phyloP scores from a whole-genome alignment of 2,888 invertebrate genomes.

The Pandemis cinnamomeana region DNA sequence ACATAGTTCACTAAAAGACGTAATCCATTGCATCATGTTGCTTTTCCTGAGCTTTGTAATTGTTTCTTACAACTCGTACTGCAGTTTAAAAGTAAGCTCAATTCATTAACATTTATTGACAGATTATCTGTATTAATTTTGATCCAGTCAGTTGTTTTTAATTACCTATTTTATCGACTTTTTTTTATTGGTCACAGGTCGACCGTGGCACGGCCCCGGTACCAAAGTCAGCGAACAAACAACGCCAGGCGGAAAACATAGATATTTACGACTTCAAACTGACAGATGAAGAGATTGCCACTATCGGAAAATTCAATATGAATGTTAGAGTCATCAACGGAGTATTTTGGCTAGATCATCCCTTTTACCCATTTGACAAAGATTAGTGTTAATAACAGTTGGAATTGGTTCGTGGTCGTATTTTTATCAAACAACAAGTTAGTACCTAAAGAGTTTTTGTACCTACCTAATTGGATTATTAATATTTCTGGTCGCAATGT shows the following conservation, averaged over 20 bases:
- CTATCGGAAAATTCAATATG: constrained; percentile 81
- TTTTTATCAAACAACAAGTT: neutral
- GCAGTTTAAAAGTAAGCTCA: too few relatives aligned
- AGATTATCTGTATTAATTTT: neutral
- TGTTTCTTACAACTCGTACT: too few relatives aligned
- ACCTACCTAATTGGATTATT: constrained; percentile 18
- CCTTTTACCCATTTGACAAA: constrained; percentile 61
- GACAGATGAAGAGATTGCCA: constrained; percentile 77
- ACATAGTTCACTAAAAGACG: too few relatives aligned
- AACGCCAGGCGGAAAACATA: constrained; percentile 84
- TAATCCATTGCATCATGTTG: too few relatives aligned
- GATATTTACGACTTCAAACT: constrained; percentile 86
- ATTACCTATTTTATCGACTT: neutral
- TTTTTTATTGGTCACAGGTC: constrained; percentile 64
- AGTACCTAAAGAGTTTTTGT: neutral
- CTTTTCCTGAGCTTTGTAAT: too few relatives aligned
- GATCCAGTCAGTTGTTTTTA: neutral
- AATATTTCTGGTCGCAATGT: neutral
- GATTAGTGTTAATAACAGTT: constrained; percentile 37
- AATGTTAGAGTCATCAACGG: constrained; percentile 67
- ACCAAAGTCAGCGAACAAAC: constrained; percentile 86
- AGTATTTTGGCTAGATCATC: constrained; percentile 55
- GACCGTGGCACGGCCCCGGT: constrained; percentile 85
- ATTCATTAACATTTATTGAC: too few relatives aligned
- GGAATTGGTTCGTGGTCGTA: too few relatives aligned